phyloP scores from a whole-genome alignment of 1,140 invertebrate genomes.

The Euwallacea similis region DNA sequence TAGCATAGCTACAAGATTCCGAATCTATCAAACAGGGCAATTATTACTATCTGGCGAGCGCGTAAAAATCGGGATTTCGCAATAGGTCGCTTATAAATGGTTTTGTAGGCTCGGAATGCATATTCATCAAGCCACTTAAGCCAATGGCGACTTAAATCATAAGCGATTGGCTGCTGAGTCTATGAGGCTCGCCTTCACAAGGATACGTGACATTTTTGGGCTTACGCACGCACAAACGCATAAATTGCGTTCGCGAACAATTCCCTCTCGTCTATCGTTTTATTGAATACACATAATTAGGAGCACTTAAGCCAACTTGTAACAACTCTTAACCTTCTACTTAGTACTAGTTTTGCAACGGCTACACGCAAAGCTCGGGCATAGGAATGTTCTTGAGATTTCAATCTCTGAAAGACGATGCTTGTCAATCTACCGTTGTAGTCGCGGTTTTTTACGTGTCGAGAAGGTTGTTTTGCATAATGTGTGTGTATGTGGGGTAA shows the following conservation, averaged over 20 bases:
- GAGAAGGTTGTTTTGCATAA: slow-evolving; percentile 26
- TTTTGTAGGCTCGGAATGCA: slow-evolving; percentile 5
- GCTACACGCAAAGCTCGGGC: slow-evolving; percentile 28
- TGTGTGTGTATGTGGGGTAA: not conserved
- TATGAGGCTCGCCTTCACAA: not conserved
- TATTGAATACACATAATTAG: slow-evolving; percentile 25
- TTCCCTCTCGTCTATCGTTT: too few relatives aligned
- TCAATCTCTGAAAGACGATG: slow-evolving; percentile 30
- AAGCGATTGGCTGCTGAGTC: slow-evolving; percentile 5
- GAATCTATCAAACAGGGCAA: slow-evolving; percentile 3
- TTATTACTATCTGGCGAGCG: slow-evolving; percentile 10
- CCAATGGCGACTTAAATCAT: slow-evolving; percentile 9
- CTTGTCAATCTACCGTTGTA: slow-evolving; percentile 34
- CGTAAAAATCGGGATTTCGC: slow-evolving; percentile 7
- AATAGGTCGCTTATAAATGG: slow-evolving; percentile 12
- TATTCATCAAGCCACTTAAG: slow-evolving; percentile 11
- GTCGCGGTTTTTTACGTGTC: slow-evolving; percentile 13
- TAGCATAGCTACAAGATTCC: slow-evolving; percentile 15
- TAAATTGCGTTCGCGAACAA: too few relatives aligned
- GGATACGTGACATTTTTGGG: too few relatives aligned
- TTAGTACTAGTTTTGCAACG: slow-evolving; percentile 32
- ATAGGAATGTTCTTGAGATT: slow-evolving; percentile 32
- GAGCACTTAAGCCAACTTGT: slow-evolving; percentile 33
- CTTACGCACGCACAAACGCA: too few relatives aligned
- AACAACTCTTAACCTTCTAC: slow-evolving; percentile 32